Evolutionary conservation across 1,140 invertebrate genomes (phyloP).

Genomic region (Lepidurus couesii): DNA sequence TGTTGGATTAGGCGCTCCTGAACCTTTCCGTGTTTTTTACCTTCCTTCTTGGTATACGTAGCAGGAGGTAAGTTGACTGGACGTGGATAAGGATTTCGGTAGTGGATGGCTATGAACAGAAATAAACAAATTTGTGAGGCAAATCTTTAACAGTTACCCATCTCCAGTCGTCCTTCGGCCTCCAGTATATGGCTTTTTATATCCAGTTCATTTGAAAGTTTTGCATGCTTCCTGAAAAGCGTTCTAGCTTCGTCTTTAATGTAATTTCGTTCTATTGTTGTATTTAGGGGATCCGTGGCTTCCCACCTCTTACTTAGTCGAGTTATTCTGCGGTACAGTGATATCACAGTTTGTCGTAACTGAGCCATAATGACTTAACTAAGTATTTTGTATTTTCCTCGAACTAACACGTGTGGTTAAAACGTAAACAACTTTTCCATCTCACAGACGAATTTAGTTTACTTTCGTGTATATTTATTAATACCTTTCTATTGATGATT

Average conservation of each 20-base stretch:
- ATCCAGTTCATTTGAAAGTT: slow-evolving; percentile 35
- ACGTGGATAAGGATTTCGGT: slow-evolving; percentile 39
- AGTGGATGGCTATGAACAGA: slow-evolving; percentile 38
- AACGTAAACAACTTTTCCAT: not conserved
- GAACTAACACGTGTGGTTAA: not conserved
- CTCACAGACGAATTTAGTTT: not conserved
- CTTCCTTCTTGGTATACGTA: slow-evolving; percentile 36
- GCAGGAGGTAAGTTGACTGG: slow-evolving; percentile 39
- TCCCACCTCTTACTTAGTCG: slow-evolving; percentile 37
- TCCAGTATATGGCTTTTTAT: slow-evolving; percentile 38
- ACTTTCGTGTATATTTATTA: not conserved
- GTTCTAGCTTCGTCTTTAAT: slow-evolving; percentile 38
- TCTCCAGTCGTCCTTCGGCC: slow-evolving; percentile 39
- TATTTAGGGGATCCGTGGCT: slow-evolving; percentile 30
- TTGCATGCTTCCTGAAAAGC: slow-evolving; percentile 38
- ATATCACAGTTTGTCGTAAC: slow-evolving; percentile 34
- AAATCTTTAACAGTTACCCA: slow-evolving; percentile 36
- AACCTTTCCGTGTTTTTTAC: slow-evolving; percentile 36
- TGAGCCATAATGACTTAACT: not conserved
- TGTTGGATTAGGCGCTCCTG: slow-evolving; percentile 38
- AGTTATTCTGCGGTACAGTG: slow-evolving; percentile 36
- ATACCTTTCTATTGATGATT: not conserved
- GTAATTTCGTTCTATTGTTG: slow-evolving; percentile 36
- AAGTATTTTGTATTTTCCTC: not conserved
- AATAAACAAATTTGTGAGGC: not conserved